A percentile compares a stretch with the other conserved stretches of the same genome.
Evolutionary conservation across 2,113 vertebrate species (phyloP).

Genomic region (Anhinga anhinga): DNA sequence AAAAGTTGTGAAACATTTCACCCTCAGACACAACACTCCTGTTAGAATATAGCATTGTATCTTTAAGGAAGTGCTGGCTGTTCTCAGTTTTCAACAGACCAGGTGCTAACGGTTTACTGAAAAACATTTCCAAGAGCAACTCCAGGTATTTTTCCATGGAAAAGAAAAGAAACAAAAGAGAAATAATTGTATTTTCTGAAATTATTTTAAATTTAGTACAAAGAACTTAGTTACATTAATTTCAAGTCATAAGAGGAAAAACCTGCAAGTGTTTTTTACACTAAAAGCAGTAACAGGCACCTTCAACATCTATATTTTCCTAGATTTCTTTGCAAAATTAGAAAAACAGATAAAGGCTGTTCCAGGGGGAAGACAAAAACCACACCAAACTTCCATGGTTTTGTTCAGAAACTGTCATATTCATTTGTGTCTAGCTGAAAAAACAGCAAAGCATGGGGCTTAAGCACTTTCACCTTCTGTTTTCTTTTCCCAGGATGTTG

Average conservation of each 20-base stretch:
- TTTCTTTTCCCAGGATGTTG: neutral
- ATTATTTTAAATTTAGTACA: neutral
- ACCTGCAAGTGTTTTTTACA: neutral
- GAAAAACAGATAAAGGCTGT: neutral
- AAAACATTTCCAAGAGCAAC: neutral
- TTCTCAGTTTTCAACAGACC: neutral
- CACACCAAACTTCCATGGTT: neutral
- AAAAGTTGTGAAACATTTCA: neutral
- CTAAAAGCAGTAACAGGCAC: neutral
- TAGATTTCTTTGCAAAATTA: neutral
- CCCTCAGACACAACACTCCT: neutral
- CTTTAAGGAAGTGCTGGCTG: neutral
- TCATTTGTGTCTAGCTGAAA: neutral
- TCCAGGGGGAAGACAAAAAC: neutral
- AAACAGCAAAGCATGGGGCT: neutral
- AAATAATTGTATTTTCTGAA: neutral
- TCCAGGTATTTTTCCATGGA: neutral
- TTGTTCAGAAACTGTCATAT: neutral
- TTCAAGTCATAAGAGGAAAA: neutral
- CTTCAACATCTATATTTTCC: neutral
- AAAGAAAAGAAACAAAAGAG: neutral
- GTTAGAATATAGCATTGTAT: neutral
- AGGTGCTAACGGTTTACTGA: neutral
- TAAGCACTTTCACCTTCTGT: neutral
- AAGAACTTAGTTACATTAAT: neutral